Conservation (phyloP, 2,888 invertebrate genomes). For the Machimus atricapillus region DNA sequence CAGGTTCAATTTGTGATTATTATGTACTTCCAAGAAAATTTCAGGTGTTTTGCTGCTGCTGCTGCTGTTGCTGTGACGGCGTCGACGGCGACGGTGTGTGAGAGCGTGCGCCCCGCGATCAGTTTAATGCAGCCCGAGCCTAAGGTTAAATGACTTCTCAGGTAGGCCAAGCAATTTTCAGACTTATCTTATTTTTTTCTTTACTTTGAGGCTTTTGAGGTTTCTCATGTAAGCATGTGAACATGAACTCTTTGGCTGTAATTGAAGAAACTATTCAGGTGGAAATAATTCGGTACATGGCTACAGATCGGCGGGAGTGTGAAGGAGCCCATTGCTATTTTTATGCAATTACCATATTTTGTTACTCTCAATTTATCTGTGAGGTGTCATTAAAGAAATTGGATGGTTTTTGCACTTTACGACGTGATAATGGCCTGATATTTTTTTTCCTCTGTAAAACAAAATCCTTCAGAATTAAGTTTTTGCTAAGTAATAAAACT, state of each 20-base stretch:
- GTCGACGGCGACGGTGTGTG: neutral
- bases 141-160: slow-evolving; percentile 28
- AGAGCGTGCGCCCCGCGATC: neutral
- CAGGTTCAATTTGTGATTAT: slow-evolving; percentile 37
- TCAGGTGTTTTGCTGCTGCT: neutral
- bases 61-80: too few relatives aligned
- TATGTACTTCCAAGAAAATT: slow-evolving; percentile 24
- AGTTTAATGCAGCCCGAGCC: neutral
- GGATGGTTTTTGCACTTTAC: neutral
- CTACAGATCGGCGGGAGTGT: neutral
- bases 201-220: neutral
- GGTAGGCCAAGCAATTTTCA: slow-evolving; percentile 21
- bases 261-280: slow-evolving; percentile 6
- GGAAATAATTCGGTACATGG: slow-evolving; percentile 9
- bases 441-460: neutral
- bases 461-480: neutral
- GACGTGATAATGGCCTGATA: neutral
- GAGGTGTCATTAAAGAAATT: neutral
- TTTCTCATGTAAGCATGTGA: neutral
- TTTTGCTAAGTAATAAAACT: neutral
- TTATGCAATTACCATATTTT: slow-evolving; percentile 5
- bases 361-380: neutral
- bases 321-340: neutral
- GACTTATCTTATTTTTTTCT: neutral
- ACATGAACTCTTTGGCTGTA: neutral